A percentile compares a stretch with the other conserved stretches of the same genome.
Conservation (phyloP, 1,140 invertebrate species). For the Drosophila tropicalis region DNA sequence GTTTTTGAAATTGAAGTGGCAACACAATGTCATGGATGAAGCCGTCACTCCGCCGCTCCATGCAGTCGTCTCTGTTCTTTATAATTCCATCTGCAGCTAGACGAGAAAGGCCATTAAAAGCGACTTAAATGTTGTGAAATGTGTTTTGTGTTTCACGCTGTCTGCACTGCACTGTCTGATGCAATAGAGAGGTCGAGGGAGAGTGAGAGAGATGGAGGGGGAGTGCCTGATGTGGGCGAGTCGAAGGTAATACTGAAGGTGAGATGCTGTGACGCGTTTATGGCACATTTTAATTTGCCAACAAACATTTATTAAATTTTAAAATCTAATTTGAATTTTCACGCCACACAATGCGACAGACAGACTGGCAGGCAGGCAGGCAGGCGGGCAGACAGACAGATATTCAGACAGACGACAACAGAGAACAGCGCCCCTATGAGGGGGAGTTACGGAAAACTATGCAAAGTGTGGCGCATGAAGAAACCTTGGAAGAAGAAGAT, state of each 20-base stretch:
- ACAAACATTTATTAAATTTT: constrained; percentile 77
- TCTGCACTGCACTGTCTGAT: constrained; percentile 20
- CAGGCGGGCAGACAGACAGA: constrained; percentile 18
- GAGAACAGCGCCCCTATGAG: constrained; percentile 32
- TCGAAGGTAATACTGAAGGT: constrained; percentile 15
- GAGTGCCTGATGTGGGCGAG: background rate
- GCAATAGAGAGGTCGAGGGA: constrained; percentile 1
- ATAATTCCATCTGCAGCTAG: constrained; percentile 40
- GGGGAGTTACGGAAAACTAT: constrained; percentile 39
- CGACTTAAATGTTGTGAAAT: constrained; percentile 58
- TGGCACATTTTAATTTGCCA: constrained; percentile 70
- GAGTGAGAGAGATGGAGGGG: background rate
- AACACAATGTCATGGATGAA: constrained; percentile 35
- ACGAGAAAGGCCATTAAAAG: constrained; percentile 72
- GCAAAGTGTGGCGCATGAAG: constrained; percentile 57
- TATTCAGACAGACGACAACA: constrained; percentile 9
- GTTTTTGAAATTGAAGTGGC: constrained; percentile 41
- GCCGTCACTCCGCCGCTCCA: constrained; percentile 12
- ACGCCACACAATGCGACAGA: constrained; percentile 56
- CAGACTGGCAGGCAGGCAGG: constrained; percentile 22
- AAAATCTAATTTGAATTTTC: constrained; percentile 80
- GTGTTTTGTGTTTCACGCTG: constrained; percentile 51
- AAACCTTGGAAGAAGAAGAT: constrained; percentile 22
- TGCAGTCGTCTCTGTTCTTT: background rate
- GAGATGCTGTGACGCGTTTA: constrained; percentile 45